Evolutionary conservation across 2,797 vertebrate genomes (phyloP).

Genomic region (Oreonectes daqikongensis): DNA sequence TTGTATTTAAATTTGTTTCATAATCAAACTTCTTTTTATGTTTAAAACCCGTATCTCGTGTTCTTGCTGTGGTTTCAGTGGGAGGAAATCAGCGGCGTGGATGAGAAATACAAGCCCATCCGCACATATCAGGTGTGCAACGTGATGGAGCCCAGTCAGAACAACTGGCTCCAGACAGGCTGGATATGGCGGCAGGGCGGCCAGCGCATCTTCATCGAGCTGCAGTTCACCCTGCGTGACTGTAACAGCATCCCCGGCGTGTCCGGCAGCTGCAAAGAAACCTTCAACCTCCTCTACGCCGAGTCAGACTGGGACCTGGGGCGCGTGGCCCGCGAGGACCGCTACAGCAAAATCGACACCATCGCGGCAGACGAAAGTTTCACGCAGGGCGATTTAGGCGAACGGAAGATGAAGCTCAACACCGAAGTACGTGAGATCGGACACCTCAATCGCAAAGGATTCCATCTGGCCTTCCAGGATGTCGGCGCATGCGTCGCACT

Average conservation of each 20-base stretch:
- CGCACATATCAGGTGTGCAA: conserved; percentile 97
- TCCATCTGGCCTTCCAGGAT: conserved; percentile 95
- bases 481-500: conserved; percentile 93
- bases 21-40: too few relatives aligned
- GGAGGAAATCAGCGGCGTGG: conserved; percentile 97
- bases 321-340: conserved; percentile 74
- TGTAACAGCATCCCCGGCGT: conserved; percentile 97
- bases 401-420: conserved; percentile 98
- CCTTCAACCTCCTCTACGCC: conserved; percentile 91
- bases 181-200: conserved; percentile 87
- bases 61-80: conserved; percentile 80
- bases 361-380: conserved; percentile 96
- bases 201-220: conserved; percentile 94
- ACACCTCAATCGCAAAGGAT: conserved; percentile 88
- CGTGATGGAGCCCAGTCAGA: conserved; percentile 94
- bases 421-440: conserved; percentile 94
- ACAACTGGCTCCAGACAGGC: conserved; percentile 96
- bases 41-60: not conserved
- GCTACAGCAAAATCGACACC: conserved; percentile 93
- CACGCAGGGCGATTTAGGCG: conserved; percentile 93
- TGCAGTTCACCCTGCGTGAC: conserved; percentile 94
- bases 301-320: conserved; percentile 87
- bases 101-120: conserved; percentile 92
- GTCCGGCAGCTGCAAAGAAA: conserved; percentile 92
- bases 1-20: too few relatives aligned